A percentile compares a stretch with the other conserved stretches of the same genome.
phyloP scores from a whole-genome alignment of 2,888 invertebrate genomes.

The Liopterus haemorrhoidalis region DNA sequence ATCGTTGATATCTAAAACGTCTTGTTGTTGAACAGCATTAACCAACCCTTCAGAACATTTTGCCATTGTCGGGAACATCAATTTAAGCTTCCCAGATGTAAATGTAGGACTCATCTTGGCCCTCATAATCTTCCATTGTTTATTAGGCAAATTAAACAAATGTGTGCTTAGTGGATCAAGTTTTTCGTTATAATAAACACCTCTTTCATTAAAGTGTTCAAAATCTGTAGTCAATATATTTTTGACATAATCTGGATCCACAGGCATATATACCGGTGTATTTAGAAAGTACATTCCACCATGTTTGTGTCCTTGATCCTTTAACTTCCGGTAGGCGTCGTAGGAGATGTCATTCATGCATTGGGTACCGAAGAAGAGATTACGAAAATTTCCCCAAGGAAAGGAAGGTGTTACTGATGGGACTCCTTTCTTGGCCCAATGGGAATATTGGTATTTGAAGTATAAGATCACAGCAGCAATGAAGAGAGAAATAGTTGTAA shows the following conservation, averaged over 20 bases:
- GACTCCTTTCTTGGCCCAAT: conserved; percentile 15
- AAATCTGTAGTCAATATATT: conserved; percentile 41
- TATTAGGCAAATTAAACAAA: conserved; percentile 20
- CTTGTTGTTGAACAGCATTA: background rate
- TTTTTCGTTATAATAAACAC: conserved; percentile 37
- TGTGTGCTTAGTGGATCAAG: conserved; percentile 38
- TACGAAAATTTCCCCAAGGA: conserved; percentile 16
- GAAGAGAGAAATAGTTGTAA: too few species aligned
- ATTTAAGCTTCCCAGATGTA: conserved; percentile 17
- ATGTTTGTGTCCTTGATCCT: conserved; percentile 22
- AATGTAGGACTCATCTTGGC: conserved; percentile 17
- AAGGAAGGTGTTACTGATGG: conserved; percentile 9
- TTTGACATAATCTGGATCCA: conserved; percentile 40
- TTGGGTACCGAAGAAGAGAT: conserved; percentile 13
- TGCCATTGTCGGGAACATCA: conserved; percentile 13
- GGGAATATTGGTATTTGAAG: conserved; percentile 16
- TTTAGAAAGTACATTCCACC: conserved; percentile 31
- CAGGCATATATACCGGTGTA: conserved; percentile 36
- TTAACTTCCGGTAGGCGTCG: conserved; percentile 25
- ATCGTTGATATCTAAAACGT: conserved; percentile 15
- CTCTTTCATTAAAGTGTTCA: conserved; percentile 38
- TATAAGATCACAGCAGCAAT: conserved; percentile 10
- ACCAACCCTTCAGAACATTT: conserved; percentile 4
- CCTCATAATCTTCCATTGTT: conserved; percentile 10
- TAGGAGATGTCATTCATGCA: conserved; percentile 8